Evolutionary conservation across 2,113 vertebrate species (phyloP), one percentile per base, ranked within the genome.

Genomic region (Stegostoma tigrinum): DNA sequence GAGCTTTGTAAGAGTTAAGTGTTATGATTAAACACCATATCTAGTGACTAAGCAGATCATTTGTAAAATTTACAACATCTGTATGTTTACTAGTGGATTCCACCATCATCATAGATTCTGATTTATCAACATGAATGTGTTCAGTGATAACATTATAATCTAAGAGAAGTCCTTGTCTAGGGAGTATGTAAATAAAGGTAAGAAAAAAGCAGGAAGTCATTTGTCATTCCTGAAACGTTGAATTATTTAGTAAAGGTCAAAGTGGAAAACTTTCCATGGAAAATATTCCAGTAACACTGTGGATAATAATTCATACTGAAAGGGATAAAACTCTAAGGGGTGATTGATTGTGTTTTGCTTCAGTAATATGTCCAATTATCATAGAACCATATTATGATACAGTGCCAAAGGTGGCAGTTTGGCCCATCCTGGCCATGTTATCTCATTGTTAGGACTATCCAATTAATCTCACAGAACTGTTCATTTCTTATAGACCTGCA

Each of bases 301-400:
- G n/a, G 78, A 83, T 83, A 80, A 38, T 86, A 87, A 87, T 45
- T 87, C 85, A 87, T 87, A 24, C 85, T 87, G 45, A 87, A 48
- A 87, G 85, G 45, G 42, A 87, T 87, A 87, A 52, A 87, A 27
- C 45, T 24, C 85, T 87, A 1, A 87, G 10, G 42, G 19, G 85
- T 87, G 52, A 52, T 24, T 86, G 83, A 86, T 86, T 86, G 48
- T 52, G 30, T 52, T 45, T 52, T 87, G 7, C 48, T 23, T 48
- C 45, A 27, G 85, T 4, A 87, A 87, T 52, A 52, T 83, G n/a
- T 87, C 45, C 85, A 87, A 48, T 87, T 87, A 87, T 52, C 42
- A n/a, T 86, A 45, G 21, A 86, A 21, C 48, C 75, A 78, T 8
- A 24, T 6, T 8, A 75, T 75, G 72, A 75, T n/a, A 14, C 72